Percentiles rank a stretch among this genome's conserved stretches.
Evolutionary conservation across 2,113 vertebrate species (phyloP).

Genomic region (Columba livia): DNA sequence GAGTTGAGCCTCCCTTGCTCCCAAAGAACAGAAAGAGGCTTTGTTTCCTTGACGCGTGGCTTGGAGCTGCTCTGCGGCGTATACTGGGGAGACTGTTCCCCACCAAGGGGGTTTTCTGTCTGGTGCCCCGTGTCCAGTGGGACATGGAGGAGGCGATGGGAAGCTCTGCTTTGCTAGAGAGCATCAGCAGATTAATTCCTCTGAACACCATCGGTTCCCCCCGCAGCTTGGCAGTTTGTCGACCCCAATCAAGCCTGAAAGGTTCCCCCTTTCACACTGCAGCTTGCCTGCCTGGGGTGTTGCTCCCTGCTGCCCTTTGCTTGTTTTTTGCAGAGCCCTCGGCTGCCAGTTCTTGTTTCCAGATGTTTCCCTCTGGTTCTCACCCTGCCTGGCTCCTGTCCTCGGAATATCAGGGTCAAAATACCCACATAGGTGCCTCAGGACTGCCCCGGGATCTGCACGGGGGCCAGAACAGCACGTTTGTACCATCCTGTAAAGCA

Average conservation of each 20-base stretch:
- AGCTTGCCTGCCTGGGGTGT: neutral
- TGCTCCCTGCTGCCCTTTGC: neutral
- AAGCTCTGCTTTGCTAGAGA: conserved; percentile 43
- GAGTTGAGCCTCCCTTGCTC: neutral
- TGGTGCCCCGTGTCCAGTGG: rapidly evolving
- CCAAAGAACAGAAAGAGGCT: conserved; percentile 12
- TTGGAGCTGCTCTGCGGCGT: neutral
- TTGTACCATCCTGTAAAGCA: neutral
- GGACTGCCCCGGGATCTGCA: neutral
- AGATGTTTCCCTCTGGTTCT: neutral
- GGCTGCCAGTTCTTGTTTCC: neutral
- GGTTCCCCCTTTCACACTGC: neutral
- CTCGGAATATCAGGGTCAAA: neutral
- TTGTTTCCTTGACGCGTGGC: neutral
- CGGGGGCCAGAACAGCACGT: neutral
- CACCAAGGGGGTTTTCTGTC: neutral
- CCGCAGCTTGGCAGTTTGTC: neutral
- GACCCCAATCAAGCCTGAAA: neutral
- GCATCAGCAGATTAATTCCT: conserved; percentile 25
- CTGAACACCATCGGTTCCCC: rapidly evolving
- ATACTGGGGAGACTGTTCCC: neutral
- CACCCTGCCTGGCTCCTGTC: neutral
- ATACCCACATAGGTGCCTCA: neutral
- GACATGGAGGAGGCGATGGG: neutral
- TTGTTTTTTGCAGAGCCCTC: neutral